Evolutionary conservation across 2,113 vertebrate species (phyloP), one percentile per base, ranked within the genome.

Genomic region (Archilochus colubris): DNA sequence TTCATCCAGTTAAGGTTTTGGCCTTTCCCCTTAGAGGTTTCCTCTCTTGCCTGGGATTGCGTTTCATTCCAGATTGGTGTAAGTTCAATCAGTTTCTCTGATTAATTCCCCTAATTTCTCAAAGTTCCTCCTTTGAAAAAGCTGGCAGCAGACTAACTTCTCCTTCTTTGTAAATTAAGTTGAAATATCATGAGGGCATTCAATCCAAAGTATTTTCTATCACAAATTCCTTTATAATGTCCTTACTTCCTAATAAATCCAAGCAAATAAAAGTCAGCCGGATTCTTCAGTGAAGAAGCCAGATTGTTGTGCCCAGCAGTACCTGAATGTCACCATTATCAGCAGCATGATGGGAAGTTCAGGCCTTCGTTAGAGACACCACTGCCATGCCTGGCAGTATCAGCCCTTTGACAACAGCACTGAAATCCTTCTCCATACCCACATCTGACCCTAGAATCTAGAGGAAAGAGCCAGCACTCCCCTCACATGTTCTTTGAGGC

Each of bases 401-500:
- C 63, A 44, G 22, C 22, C 36, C 46, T 38, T 4, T 40, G 48
- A 30, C 28, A 67, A 12, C 36, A 78, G 54, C 20, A 30, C 28
- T 46, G 17, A 67, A 62, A 38, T 63, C 55, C 33, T 33, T 23
- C 19, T 36, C n/a, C 67, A 25, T 48, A 30, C 7, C 36, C 51
- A 40, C 38, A 36, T 7, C 51, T 9, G 55, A 24, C 10, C 12
- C 17, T 27, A 27, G 11, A 9, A 55, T 27, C n/a, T 12, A 28
- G 48, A 44, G 16, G 43, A 30, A 75, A 6, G 19, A 36, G 55
- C 28, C 63, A 85, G 13, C 12, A 21, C 68, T 23, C 18, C 43
- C 43, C 31, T 63, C 0, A 0, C 14, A 36, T 0, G 7, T 18
- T 18, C 20, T 59, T 14, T 31, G 12, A 16, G n/a, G 58, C 5